A percentile compares a stretch with the other conserved stretches of the same genome.
These are phyloP conservation scores for Morpho achilles DNA, from an alignment of 2,888 invertebrate species.

Conservation along the genomic window DNA sequence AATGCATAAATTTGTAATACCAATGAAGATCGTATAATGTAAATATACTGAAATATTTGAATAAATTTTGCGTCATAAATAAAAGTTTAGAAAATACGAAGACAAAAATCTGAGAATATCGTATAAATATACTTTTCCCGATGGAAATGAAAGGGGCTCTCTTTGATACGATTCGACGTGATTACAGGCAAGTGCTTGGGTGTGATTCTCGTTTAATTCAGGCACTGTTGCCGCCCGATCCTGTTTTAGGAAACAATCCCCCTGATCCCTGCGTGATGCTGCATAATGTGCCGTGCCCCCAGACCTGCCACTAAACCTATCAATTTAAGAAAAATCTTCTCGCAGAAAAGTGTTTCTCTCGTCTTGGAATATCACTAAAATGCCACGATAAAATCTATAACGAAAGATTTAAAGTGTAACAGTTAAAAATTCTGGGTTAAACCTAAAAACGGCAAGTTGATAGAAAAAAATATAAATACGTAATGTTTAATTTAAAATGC, in stretches of 20 bases:
- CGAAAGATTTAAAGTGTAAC: too few species aligned
- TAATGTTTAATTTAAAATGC: too few species aligned
- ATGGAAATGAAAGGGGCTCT: constrained; percentile 19
- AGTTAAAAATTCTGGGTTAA: too few species aligned
- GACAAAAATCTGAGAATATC: neutral
- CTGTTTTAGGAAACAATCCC: constrained; percentile 73
- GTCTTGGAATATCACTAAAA: constrained; percentile 10
- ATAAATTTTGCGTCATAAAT: neutral
- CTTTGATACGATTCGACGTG: constrained; percentile 23
- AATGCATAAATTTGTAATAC: too few species aligned
- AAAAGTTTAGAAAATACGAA: neutral
- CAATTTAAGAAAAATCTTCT: constrained; percentile 54
- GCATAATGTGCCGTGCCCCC: constrained; percentile 65
- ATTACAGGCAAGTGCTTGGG: constrained; percentile 31
- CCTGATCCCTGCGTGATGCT: constrained; percentile 73
- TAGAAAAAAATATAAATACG: too few species aligned
- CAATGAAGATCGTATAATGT: too few species aligned
- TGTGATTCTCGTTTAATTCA: constrained; percentile 55
- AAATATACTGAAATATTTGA: too few species aligned
- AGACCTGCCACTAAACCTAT: constrained; percentile 48
- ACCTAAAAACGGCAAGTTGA: too few species aligned
- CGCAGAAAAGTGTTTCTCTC: constrained; percentile 22
- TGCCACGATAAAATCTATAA: constrained; percentile 1
- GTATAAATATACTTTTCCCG: constrained; percentile 3
- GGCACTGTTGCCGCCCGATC: constrained; percentile 57